Conservation (phyloP, 2,888 invertebrate species). For the Acronicta alni region DNA sequence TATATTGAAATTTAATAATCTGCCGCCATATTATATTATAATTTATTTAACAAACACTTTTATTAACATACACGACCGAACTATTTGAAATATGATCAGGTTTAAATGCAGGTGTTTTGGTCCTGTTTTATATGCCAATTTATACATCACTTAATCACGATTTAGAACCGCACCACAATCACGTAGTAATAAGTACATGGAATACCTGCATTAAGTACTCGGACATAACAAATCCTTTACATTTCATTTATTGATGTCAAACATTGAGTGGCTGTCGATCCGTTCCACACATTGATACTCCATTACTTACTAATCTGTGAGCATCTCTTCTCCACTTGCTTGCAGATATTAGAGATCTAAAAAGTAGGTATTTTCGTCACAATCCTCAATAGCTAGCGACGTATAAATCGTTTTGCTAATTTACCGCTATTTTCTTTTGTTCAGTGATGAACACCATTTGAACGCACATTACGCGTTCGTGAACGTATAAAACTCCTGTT, state of each 20-base stretch:
- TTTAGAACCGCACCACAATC: not conserved
- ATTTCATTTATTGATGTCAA: too few species aligned
- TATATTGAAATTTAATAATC: not conserved
- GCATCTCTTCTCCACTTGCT: constrained; percentile 2
- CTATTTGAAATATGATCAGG: not conserved
- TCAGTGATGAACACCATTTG: constrained; percentile 23
- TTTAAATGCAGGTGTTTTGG: not conserved
- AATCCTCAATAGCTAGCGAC: not conserved
- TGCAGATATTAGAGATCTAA: constrained; percentile 5
- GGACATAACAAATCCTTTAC: too few species aligned
- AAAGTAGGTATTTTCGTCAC: constrained; percentile 20
- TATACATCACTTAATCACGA: constrained; percentile 11
- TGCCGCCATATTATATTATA: not conserved
- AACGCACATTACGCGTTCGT: constrained; percentile 6
- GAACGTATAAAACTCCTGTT: not conserved
- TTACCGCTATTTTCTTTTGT: constrained; percentile 11
- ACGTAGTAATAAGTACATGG: not conserved
- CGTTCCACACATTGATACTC: not conserved
- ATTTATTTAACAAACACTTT: not conserved
- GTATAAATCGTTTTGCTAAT: not conserved
- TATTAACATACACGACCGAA: not conserved
- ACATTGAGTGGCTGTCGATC: too few species aligned
- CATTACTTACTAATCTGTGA: constrained; percentile 5
- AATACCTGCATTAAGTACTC: not conserved
- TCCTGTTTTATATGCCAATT: constrained; percentile 1